Evolutionary conservation across 1,140 invertebrate species (phyloP).

Genomic region (Drosophila elegans): DNA sequence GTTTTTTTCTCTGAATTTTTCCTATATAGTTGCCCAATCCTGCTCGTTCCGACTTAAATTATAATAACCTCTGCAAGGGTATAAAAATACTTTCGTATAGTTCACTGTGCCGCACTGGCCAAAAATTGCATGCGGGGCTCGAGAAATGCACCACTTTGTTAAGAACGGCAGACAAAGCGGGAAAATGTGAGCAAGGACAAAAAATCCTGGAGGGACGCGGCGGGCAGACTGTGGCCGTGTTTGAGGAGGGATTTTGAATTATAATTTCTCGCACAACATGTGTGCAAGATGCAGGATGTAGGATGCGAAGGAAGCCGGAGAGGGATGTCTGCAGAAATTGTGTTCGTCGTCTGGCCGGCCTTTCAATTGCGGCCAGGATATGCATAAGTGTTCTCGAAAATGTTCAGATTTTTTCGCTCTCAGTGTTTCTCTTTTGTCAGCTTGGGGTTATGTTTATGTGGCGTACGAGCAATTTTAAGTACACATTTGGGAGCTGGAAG

Average conservation of each 20-base stretch:
- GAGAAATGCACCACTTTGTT: constrained; percentile 19
- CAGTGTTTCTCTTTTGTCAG: constrained; percentile 36
- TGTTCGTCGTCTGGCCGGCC: constrained; percentile 30
- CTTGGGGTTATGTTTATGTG: constrained; percentile 75
- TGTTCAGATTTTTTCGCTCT: constrained; percentile 38
- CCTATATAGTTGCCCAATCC: too few species aligned
- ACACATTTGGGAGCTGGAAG: constrained; percentile 54
- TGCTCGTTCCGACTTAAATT: too few species aligned
- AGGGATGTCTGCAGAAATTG: constrained; percentile 21
- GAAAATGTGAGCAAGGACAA: constrained; percentile 1
- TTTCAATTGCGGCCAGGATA: constrained; percentile 73
- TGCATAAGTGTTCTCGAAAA: constrained; percentile 78
- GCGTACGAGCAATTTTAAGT: constrained; percentile 57
- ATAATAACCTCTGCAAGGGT: too few species aligned
- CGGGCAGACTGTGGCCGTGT: constrained; percentile 35
- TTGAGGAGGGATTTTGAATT: constrained; percentile 55
- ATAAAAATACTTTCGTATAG: too few species aligned
- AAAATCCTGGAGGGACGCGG: constrained; percentile 8
- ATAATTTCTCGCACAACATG: constrained; percentile 58
- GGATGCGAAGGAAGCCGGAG: constrained; percentile 2
- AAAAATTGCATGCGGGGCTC: constrained; percentile 25
- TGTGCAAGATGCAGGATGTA: constrained; percentile 29
- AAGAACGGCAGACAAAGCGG: constrained; percentile 3
- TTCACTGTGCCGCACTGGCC: too few species aligned
- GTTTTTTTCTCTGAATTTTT: too few species aligned